Evolutionary conservation across 2,888 invertebrate species (phyloP).

Genomic region (Orthosia gracilis): DNA sequence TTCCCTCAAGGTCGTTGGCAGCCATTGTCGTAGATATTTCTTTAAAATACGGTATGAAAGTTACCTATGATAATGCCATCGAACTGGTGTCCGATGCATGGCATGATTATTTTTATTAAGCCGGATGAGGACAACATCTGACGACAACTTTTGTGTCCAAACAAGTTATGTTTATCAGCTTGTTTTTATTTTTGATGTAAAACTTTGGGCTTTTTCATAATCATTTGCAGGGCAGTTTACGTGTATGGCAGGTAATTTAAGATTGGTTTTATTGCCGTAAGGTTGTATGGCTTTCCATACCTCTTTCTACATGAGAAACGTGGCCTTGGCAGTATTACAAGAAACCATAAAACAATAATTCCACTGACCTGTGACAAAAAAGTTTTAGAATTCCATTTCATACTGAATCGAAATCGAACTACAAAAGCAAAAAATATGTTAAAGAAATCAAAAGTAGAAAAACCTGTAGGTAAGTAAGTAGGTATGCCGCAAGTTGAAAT

Average conservation of each 20-base stretch:
- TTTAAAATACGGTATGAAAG: neutral
- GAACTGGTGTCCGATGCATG: no score
- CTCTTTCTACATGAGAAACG: neutral
- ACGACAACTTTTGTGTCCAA: neutral
- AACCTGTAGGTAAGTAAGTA: neutral
- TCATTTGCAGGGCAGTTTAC: no score
- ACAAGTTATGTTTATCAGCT: neutral
- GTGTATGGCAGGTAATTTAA: no score
- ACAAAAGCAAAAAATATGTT: neutral
- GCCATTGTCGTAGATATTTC: no score
- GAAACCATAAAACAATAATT: neutral
- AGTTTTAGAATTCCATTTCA: neutral
- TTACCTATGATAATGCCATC: neutral
- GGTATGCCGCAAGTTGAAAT: neutral
- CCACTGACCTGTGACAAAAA: neutral
- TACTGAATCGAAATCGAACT: neutral
- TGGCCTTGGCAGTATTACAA: neutral
- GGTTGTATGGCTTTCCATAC: neutral
- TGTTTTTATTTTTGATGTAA: neutral
- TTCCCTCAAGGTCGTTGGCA: no score
- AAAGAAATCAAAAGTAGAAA: conserved; percentile 25
- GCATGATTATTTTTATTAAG: no score
- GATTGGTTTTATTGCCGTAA: neutral
- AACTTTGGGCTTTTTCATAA: neutral
- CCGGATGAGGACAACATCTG: neutral